Evolutionary conservation across 2,797 vertebrate genomes (phyloP).

Genomic region (Labroides dimidiatus): DNA sequence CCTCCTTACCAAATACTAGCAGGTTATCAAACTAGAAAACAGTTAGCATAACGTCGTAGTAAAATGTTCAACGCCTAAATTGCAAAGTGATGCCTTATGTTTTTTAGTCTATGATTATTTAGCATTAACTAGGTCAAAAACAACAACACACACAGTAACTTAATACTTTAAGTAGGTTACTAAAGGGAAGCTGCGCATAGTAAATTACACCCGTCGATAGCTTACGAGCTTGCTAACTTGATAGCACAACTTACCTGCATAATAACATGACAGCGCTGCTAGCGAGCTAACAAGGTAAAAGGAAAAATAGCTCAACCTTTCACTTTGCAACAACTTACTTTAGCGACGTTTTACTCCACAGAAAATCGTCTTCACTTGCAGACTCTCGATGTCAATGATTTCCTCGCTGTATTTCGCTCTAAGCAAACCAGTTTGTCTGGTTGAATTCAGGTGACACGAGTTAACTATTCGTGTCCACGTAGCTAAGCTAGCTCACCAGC

Average conservation of each 20-base stretch:
- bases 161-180: neutral
- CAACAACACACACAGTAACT: neutral
- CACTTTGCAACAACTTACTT: slow-evolving; percentile 51
- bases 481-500: slow-evolving; percentile 69
- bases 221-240: slow-evolving; percentile 47
- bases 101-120: neutral
- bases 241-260: slow-evolving; percentile 72
- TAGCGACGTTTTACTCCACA: slow-evolving; percentile 13
- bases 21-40: slow-evolving; percentile 23
- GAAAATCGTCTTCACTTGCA: neutral
- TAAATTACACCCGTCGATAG: slow-evolving; percentile 19
- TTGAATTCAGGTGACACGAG: slow-evolving; percentile 74
- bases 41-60: slow-evolving; percentile 34
- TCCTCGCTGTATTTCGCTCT: slow-evolving; percentile 25
- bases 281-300: slow-evolving; percentile 50
- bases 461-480: slow-evolving; percentile 78
- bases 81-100: neutral
- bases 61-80: neutral
- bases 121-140: neutral
- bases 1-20: slow-evolving; percentile 12
- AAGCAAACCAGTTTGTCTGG: slow-evolving; percentile 35
- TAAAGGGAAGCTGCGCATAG: neutral
- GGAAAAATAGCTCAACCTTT: neutral
- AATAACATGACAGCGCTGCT: slow-evolving; percentile 58
- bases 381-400: slow-evolving; percentile 32